Evolutionary conservation across 1,140 invertebrate genomes (phyloP).

Genomic region (Penaeus indicus): DNA sequence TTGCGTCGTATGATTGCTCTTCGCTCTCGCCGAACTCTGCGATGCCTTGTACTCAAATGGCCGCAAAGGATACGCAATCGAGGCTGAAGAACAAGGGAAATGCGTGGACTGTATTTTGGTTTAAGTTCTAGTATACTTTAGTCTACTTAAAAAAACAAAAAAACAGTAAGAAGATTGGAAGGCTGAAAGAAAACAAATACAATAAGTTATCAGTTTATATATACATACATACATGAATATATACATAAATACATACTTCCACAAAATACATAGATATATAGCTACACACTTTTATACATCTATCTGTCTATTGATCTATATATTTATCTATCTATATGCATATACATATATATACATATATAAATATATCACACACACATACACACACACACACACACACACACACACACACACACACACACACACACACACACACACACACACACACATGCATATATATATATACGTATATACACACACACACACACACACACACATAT

Average conservation of each 20-base stretch:
- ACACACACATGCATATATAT: not conserved
- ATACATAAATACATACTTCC: not conserved
- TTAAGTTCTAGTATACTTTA: too few relatives aligned
- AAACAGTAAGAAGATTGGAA: too few relatives aligned
- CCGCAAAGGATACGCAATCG: too few relatives aligned
- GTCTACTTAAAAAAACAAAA: too few relatives aligned
- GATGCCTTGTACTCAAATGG: too few relatives aligned
- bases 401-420: constrained; percentile 14
- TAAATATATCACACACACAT: not conserved
- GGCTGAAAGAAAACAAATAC: not conserved
- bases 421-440: constrained; percentile 19
- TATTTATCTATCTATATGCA: not conserved
- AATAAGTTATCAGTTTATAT: not conserved
- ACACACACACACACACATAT: not conserved
- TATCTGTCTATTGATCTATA: not conserved
- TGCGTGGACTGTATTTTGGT: too few relatives aligned
- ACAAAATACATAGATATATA: not conserved
- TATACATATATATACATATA: constrained; percentile 12
- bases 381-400: not conserved
- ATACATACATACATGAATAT: constrained; percentile 7
- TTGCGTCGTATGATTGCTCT: too few relatives aligned
- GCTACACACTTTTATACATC: not conserved
- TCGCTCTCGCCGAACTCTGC: too few relatives aligned
- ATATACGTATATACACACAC: not conserved
- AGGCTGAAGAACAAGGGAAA: too few relatives aligned